Evolutionary conservation across 2,797 vertebrate species (phyloP).

Genomic region (Pangasius djambal): DNA sequence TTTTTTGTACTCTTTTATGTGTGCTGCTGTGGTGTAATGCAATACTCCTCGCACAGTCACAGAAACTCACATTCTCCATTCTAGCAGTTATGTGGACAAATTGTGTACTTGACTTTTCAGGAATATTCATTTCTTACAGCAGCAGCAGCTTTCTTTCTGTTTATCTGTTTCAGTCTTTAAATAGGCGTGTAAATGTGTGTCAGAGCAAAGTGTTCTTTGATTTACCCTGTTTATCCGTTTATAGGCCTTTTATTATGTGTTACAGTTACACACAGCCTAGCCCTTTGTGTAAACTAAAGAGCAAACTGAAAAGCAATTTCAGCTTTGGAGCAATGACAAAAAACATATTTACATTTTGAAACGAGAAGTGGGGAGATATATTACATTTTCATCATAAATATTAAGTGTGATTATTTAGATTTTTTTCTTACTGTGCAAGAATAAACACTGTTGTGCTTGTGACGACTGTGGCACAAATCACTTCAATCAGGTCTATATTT

Average conservation of each 20-base stretch:
- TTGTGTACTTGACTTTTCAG: neutral
- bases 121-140: neutral
- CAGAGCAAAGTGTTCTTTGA: neutral
- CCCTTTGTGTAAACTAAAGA: conserved; percentile 22
- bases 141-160: neutral
- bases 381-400: neutral
- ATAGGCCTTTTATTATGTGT: conserved; percentile 15
- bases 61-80: neutral
- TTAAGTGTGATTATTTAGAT: neutral
- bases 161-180: neutral
- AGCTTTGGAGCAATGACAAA: neutral
- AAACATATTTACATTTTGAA: neutral
- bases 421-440: neutral
- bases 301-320: conserved; percentile 11
- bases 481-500: neutral
- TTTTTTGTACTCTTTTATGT: conserved; percentile 15
- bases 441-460: neutral
- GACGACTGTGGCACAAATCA: neutral
- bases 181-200: neutral
- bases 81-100: neutral
- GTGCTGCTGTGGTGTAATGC: neutral
- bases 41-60: neutral
- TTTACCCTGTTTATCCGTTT: conserved; percentile 12
- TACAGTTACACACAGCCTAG: neutral
- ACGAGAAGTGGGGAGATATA: neutral